A percentile compares a stretch with the other conserved stretches of the same genome.
phyloP scores from a whole-genome alignment of 1,140 invertebrate genomes.

The Theocolax elegans region DNA sequence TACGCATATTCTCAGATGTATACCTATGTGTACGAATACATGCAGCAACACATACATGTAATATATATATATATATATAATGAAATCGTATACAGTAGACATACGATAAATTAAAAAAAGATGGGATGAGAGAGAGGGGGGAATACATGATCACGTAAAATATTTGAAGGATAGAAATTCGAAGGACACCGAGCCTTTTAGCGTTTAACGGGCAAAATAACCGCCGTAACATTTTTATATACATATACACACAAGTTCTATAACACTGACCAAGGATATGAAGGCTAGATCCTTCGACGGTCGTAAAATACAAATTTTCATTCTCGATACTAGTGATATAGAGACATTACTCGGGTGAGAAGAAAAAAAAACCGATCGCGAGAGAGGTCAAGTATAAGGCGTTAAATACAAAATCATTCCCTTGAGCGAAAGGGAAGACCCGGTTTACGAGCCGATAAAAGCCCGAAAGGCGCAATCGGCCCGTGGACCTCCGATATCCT shows the following conservation, averaged over 20 bases:
- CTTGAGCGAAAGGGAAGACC: conserved; percentile 39
- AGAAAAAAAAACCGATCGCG: conserved; percentile 9
- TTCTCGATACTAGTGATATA: background rate
- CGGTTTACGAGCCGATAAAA: conserved; percentile 53
- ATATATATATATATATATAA: no score
- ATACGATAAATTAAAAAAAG: no score
- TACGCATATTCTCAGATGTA: no score
- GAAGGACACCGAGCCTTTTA: background rate
- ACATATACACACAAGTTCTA: background rate
- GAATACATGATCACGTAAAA: no score
- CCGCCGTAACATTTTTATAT: conserved; percentile 2
- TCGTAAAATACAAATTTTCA: conserved; percentile 51
- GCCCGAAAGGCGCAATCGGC: conserved; percentile 39
- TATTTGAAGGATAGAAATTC: no score
- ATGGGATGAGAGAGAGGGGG: no score
- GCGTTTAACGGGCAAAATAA: background rate
- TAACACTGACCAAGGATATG: background rate
- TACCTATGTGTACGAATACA: no score
- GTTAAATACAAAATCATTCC: conserved; percentile 55
- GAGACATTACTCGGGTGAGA: background rate
- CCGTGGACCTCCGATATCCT: conserved; percentile 39
- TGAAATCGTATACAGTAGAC: no score
- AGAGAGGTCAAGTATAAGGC: conserved; percentile 46
- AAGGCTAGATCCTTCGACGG: background rate
- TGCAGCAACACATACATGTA: no score